Percentiles rank a stretch among this genome's conserved stretches.
phyloP scores from a whole-genome alignment of 2,113 vertebrate genomes.

The Heterocephalus glaber region DNA sequence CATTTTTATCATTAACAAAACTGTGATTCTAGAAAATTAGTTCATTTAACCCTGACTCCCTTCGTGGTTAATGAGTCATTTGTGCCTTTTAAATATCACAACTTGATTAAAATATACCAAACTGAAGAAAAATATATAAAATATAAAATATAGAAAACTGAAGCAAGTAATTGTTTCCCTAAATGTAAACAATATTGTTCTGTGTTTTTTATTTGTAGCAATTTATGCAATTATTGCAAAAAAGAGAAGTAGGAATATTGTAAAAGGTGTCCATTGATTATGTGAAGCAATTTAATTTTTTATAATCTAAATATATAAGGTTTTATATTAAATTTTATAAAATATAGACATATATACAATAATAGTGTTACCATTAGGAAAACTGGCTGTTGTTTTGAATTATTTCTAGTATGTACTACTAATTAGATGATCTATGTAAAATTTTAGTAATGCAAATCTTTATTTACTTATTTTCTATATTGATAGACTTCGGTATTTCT shows the following conservation, averaged over 20 bases:
- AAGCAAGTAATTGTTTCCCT: not conserved
- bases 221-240: constrained; percentile 47
- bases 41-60: not conserved
- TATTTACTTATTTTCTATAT: not conserved
- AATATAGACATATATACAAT: constrained; percentile 18
- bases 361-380: not conserved
- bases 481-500: constrained; percentile 3
- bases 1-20: not conserved
- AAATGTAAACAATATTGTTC: constrained; percentile 32
- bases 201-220: not conserved
- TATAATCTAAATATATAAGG: constrained; percentile 47
- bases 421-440: not conserved
- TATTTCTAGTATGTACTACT: not conserved
- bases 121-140: not conserved
- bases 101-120: constrained; percentile 27
- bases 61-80: not conserved
- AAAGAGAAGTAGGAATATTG: not conserved
- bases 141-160: not conserved
- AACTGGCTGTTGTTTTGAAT: constrained; percentile 29
- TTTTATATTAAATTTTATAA: constrained; percentile 42
- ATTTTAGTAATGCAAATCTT: not conserved
- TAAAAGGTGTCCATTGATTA: constrained; percentile 42
- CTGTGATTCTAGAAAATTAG: not conserved
- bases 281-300: constrained; percentile 26
- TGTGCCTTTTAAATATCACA: constrained; percentile 30